Percentiles rank a stretch among this genome's conserved stretches.
phyloP scores from a whole-genome alignment of 2,888 invertebrate species.

The Periphyllus acericola region DNA sequence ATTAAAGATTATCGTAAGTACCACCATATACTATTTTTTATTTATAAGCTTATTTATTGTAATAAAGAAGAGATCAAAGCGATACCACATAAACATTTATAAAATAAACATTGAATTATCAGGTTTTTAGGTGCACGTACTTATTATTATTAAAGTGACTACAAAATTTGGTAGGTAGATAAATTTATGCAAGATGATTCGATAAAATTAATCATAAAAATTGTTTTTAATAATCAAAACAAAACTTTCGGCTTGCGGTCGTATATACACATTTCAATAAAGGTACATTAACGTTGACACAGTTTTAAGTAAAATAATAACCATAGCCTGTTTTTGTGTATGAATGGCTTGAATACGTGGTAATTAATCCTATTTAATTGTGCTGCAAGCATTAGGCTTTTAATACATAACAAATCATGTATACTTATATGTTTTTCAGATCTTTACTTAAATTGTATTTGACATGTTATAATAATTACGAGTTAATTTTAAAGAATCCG shows the following conservation, averaged over 20 bases:
- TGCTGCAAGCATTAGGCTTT: conserved; percentile 26
- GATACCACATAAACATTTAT: conserved; percentile 32
- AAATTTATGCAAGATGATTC: not conserved
- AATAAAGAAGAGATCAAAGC: conserved; percentile 31
- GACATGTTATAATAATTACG: not conserved
- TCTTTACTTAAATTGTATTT: not conserved
- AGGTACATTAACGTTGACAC: not conserved
- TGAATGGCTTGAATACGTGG: conserved; percentile 56
- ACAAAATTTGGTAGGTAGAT: not conserved
- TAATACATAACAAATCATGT: not conserved
- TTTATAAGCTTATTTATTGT: not conserved
- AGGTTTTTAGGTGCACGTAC: not conserved
- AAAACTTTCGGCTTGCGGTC: conserved; percentile 39
- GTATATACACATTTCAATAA: conserved; percentile 14
- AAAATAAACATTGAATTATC: not conserved
- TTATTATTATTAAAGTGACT: not conserved
- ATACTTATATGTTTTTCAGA: too few relatives aligned
- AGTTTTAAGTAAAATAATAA: conserved; percentile 36
- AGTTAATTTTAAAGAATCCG: not conserved
- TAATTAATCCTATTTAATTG: conserved; percentile 42
- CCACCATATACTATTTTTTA: not conserved
- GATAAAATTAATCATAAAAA: not conserved
- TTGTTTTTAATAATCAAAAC: not conserved
- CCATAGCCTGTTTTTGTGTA: conserved; percentile 52
- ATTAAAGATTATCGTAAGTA: conserved; percentile 36